Evolutionary conservation across 2,888 invertebrate species (phyloP), one percentile per base, ranked within the genome.

Genomic region (Drosophila vallismaia): DNA sequence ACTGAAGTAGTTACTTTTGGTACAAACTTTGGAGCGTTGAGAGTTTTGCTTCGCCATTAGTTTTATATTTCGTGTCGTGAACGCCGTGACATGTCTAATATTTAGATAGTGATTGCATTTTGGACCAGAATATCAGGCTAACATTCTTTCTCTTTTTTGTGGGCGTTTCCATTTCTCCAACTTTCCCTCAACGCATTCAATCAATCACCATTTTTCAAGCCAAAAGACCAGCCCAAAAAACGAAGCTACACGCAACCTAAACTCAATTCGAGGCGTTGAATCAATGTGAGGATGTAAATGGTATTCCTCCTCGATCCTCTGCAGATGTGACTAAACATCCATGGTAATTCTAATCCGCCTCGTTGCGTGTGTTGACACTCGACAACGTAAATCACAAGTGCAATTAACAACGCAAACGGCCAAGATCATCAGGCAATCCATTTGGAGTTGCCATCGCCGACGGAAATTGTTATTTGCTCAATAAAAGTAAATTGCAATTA

Each of bases 401-500:
- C 86, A 89, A 86, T 86, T 88, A 86, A 88, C 75, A 77, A 76
- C 64, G 71, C 72, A 78, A 78, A 51, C 81, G 67, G 75, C 75
- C 12, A 45, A 46, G 56, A 76, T 67, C 59, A 71, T 63, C 63
- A 46, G 55, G 71, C 58, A 49, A 72, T 53, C 52, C 75, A 74
- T 69, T 80, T 57, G 50, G 40, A 48, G 51, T 36, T 58, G 59
- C 54, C 67, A 50, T 58, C 66, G 67, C 69, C 74, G 64, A 63
- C 88, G 77, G 80, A 86, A 88, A 86, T 88, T 80, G 87, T 77
- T 81, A 81, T 88, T 79, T 79, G 88, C 62, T 58, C 79, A 88
- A 86, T 88, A 86, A 86, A 88, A 88, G 77, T 86, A 88, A 86
- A 86, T 88, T 86, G 88, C 85, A 88, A 86, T 86, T 82, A 86